phyloP scores from a whole-genome alignment of 92 coral and sea anemone species.

The Diadumene lineata region DNA sequence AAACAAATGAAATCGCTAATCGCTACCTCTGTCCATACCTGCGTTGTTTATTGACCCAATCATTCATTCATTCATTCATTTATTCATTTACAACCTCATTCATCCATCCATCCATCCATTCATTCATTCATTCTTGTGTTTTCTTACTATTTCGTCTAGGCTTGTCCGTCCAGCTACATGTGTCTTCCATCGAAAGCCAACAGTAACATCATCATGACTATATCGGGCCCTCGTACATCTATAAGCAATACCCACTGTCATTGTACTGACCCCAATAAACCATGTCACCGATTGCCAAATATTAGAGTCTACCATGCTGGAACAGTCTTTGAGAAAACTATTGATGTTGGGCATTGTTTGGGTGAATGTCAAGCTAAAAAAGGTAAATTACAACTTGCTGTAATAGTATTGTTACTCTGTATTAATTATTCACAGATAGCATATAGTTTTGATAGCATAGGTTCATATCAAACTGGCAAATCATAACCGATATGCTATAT shows the following conservation, averaged over 20 bases:
- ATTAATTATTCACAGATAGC: background rate
- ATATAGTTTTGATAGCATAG: too few species aligned
- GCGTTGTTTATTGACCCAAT: background rate
- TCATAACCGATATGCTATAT: background rate
- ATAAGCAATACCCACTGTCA: constrained; percentile 27
- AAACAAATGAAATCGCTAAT: too few species aligned
- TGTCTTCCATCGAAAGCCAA: constrained; percentile 14
- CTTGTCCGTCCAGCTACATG: constrained; percentile 6
- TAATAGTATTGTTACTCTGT: background rate
- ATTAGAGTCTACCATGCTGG: constrained; percentile 36
- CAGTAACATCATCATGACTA: background rate
- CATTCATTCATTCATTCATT: background rate
- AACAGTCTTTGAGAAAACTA: constrained; percentile 19
- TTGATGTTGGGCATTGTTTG: constrained; percentile 43
- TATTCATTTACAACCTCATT: background rate
- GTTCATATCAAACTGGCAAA: background rate
- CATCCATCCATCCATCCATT: background rate
- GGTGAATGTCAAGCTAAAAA: constrained; percentile 29
- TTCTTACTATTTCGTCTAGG: background rate
- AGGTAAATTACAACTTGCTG: constrained; percentile 10
- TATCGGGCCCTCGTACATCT: constrained; percentile 5
- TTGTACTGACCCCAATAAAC: constrained; percentile 19
- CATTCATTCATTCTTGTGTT: background rate
- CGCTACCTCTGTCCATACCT: too few species aligned
- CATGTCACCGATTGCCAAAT: constrained; percentile 21